A percentile compares a stretch with the other conserved stretches of the same genome.
Evolutionary conservation across 2,797 vertebrate genomes (phyloP).

Genomic region (Petrocephalus sullivani): DNA sequence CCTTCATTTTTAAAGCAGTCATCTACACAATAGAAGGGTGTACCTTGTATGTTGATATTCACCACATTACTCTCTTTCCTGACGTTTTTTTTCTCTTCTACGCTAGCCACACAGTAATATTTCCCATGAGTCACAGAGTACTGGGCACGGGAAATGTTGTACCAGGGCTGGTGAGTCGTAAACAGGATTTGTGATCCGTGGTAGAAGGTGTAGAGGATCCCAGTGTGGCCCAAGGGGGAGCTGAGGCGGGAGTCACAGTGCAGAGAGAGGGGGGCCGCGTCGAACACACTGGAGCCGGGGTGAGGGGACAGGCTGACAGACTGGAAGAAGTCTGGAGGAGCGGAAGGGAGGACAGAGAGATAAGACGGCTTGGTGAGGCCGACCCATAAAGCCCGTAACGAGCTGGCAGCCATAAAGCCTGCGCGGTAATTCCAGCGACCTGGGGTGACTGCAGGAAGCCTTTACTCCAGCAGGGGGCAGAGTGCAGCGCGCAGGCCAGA

Average conservation of each 20-base stretch:
- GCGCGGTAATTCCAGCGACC: background rate
- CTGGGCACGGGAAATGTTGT: background rate
- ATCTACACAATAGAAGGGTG: background rate
- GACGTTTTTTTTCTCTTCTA: background rate
- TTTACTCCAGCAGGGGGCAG: background rate
- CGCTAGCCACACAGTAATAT: background rate
- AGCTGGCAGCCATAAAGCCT: background rate
- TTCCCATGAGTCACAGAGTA: background rate
- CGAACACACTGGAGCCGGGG: background rate
- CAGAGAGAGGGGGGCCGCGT: background rate
- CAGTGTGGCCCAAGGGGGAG: background rate
- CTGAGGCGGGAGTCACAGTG: background rate
- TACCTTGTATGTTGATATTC: background rate
- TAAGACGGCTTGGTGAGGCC: background rate
- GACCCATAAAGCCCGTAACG: background rate
- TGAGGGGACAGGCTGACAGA: background rate
- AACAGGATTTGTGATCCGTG: background rate
- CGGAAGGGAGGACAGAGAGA: background rate
- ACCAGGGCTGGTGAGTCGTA: background rate
- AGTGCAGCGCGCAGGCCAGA: background rate
- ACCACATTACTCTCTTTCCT: background rate
- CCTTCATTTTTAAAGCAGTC: background rate
- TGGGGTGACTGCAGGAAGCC: background rate
- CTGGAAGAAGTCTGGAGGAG: background rate
- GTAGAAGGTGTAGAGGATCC: background rate